Evolutionary conservation across 2,888 invertebrate species (phyloP).

Genomic region (Drosophila mimetica): DNA sequence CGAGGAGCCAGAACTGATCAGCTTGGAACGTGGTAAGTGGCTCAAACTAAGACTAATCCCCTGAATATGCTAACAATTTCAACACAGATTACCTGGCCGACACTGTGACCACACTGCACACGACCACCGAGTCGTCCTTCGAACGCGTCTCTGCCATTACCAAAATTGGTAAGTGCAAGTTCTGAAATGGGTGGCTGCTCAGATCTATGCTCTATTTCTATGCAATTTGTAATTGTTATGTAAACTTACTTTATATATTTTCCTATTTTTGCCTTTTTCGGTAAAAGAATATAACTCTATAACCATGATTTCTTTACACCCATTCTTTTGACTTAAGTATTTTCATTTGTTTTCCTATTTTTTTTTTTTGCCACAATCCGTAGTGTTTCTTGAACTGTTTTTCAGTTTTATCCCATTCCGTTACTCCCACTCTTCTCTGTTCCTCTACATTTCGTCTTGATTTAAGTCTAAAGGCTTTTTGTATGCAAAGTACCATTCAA

Average conservation of each 20-base stretch:
- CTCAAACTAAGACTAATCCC: too few species aligned
- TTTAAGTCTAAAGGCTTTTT: conserved; percentile 79
- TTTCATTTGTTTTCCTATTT: conserved; percentile 39
- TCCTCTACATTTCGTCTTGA: conserved; percentile 40
- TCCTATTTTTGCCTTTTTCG: conserved; percentile 68
- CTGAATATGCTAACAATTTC: neutral
- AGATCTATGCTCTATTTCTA: conserved; percentile 40
- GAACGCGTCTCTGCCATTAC: conserved; percentile 81
- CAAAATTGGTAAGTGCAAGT: conserved; percentile 76
- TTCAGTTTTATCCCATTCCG: conserved; percentile 32
- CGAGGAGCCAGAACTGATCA: conserved; percentile 51
- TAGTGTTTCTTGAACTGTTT: conserved; percentile 55
- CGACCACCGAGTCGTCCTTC: conserved; percentile 79
- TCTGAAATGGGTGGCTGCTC: conserved; percentile 44
- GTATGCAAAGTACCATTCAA: conserved; percentile 78
- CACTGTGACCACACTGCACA: conserved; percentile 78
- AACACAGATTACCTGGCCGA: conserved; percentile 73
- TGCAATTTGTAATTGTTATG: conserved; percentile 75
- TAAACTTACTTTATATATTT: conserved; percentile 63
- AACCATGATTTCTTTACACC: conserved; percentile 53
- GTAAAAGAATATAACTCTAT: conserved; percentile 46
- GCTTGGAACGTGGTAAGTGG: conserved; percentile 60
- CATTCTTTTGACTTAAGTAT: conserved; percentile 25
- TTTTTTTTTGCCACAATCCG: conserved; percentile 55
- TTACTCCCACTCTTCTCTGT: conserved; percentile 40